Evolutionary conservation across 2,113 vertebrate genomes (phyloP).

Genomic region (Amphilophus citrinellus): DNA sequence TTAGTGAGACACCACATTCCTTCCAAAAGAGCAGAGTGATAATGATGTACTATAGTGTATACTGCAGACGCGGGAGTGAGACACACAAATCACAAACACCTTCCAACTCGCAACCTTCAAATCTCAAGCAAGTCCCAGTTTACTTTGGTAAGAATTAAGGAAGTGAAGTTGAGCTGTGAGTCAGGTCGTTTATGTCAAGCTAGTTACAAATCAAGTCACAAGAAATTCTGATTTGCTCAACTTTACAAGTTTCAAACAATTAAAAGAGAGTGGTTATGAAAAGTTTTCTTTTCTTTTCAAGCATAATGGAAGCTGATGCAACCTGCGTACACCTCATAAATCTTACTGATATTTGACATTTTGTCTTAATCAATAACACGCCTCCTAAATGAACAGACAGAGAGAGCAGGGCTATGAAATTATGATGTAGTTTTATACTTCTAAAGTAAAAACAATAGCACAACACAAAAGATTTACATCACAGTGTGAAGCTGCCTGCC

Average conservation of each 20-base stretch:
- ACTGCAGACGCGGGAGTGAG: background rate
- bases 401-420: background rate
- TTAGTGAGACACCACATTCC: background rate
- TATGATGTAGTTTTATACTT: background rate
- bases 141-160: background rate
- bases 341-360: background rate
- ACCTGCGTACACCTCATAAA: background rate
- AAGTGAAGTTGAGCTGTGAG: background rate
- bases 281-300: background rate
- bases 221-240: background rate
- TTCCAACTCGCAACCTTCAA: background rate
- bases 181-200: background rate
- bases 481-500: background rate
- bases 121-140: background rate
- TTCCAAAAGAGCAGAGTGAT: background rate
- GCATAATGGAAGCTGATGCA: background rate
- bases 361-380: background rate
- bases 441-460: background rate
- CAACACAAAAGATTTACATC: background rate
- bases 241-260: background rate
- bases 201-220: background rate
- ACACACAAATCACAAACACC: background rate
- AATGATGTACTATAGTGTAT: background rate
- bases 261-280: background rate
- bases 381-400: background rate